phyloP scores from a whole-genome alignment of 2,888 invertebrate species.

The Zhuqinia jingwanae region DNA sequence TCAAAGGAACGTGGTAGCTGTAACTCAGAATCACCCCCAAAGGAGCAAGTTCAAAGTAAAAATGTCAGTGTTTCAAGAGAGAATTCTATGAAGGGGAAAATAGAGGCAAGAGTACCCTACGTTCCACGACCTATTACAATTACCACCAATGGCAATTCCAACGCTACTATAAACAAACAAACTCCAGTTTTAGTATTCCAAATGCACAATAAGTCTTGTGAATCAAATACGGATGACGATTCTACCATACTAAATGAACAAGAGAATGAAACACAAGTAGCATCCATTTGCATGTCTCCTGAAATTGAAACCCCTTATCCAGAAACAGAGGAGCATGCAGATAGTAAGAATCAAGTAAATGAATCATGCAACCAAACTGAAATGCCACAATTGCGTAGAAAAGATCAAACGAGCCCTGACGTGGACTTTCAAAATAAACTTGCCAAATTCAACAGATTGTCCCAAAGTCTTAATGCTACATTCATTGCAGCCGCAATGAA shows the following conservation, averaged over 20 bases:
- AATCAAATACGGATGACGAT: conserved; percentile 62
- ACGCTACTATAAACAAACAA: neutral
- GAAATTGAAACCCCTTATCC: conserved; percentile 29
- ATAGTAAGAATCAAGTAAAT: neutral
- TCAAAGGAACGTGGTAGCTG: conserved; percentile 30
- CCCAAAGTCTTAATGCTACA: conserved; percentile 74
- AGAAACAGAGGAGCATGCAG: conserved; percentile 10
- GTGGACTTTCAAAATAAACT: conserved; percentile 74
- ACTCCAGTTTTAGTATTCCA: conserved; percentile 50
- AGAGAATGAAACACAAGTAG: conserved; percentile 41
- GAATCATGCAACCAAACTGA: neutral
- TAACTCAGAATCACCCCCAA: conserved; percentile 31
- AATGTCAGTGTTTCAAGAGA: conserved; percentile 3
- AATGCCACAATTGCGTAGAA: neutral
- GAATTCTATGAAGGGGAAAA: neutral
- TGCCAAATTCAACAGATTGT: conserved; percentile 76
- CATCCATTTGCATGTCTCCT: conserved; percentile 50
- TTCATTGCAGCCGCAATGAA: conserved; percentile 73
- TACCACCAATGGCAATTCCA: neutral
- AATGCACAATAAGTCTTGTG: conserved; percentile 1
- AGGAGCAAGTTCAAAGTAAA: conserved; percentile 9
- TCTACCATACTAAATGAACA: neutral
- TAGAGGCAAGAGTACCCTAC: conserved; percentile 55
- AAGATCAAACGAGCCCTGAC: neutral
- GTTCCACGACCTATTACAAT: conserved; percentile 36